Evolutionary conservation across 2,797 vertebrate species (phyloP).

Genomic region (Lycodopsis pacificus): DNA sequence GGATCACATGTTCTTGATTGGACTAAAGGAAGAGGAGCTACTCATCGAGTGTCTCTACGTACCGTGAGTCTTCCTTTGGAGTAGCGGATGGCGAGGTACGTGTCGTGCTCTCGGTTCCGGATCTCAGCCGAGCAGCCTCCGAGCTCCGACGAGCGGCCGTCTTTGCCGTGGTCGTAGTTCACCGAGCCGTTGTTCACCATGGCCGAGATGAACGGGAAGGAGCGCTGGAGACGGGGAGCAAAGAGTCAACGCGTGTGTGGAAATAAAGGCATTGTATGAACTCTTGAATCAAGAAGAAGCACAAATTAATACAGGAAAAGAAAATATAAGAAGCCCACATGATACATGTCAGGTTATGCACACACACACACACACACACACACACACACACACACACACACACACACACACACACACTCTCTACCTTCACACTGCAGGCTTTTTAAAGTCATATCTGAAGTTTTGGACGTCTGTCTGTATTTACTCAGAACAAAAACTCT

Average conservation of each 20-base stretch:
- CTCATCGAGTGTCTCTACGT: constrained; percentile 45
- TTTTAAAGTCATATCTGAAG: background rate
- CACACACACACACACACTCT: background rate
- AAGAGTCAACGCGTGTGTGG: background rate
- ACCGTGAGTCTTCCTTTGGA: constrained; percentile 95
- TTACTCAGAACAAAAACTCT: background rate
- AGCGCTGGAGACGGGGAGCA: constrained; percentile 80
- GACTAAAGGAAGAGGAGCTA: background rate
- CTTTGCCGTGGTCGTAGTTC: constrained; percentile 95
- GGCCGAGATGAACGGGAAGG: constrained; percentile 95
- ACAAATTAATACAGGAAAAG: background rate
- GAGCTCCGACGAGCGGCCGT: constrained; percentile 92
- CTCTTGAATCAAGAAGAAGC: background rate
- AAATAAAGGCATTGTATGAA: rapidly evolving
- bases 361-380: background rate
- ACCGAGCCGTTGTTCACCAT: constrained; percentile 98
- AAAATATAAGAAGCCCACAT: background rate
- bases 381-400: background rate
- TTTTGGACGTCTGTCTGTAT: background rate
- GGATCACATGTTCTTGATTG: background rate
- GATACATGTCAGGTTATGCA: background rate
- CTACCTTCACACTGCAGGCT: constrained; percentile 31
- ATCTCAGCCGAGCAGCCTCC: constrained; percentile 94
- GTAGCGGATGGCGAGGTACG: constrained; percentile 95
- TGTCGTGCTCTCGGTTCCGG: constrained; percentile 94